Evolutionary conservation across 1,140 invertebrate species (phyloP), one percentile per base, ranked within the genome.

Genomic region (Platyscapa corneri): DNA sequence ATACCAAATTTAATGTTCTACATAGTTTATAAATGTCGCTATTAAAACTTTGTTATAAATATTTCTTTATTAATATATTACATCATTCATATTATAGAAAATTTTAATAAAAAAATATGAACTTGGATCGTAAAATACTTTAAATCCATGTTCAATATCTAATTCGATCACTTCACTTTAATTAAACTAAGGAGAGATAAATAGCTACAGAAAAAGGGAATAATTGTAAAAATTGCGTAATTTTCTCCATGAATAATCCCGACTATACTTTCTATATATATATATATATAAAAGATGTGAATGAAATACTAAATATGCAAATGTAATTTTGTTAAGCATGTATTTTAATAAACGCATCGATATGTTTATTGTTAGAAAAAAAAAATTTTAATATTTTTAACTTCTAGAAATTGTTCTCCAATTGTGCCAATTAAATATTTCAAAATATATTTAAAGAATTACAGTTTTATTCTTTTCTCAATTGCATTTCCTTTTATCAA

Each of bases 341-440:
- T 74, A 82, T 82, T 85, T 85, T 76, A 85, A 85, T 75, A 82
- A 76, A 77, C 70, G 49, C 74, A 86, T 83, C 75, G 75, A 82
- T 82, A 86, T 86, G 82, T 86, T 86, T 86, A 82, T 78, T 86
- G 85, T 83, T 86, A 86, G 80, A 46, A 82, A 75, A 78, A 67
- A 86, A 60, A 86, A 85, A 82, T 23, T 86, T 86, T 82, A 86
- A 78, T 86, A 86, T 86, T 86, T 82, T 86, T 86, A 82, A 86
- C 60, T 70, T 86, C 37, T 78, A 27, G 46, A 86, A 78, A 83
- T 79, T 83, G 80, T 86, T 82, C 85, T 49, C 80, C 74, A 83
- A 83, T 83, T 83, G 85, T 86, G 85, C 85, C 85, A 86, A 86
- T 86, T 83, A 86, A 86, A 86, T 74, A 82, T 81, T 83, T 82